These are phyloP conservation scores for Epistrophe eligans DNA, from an alignment of 2,888 invertebrate species.

Conservation along the genomic window DNA sequence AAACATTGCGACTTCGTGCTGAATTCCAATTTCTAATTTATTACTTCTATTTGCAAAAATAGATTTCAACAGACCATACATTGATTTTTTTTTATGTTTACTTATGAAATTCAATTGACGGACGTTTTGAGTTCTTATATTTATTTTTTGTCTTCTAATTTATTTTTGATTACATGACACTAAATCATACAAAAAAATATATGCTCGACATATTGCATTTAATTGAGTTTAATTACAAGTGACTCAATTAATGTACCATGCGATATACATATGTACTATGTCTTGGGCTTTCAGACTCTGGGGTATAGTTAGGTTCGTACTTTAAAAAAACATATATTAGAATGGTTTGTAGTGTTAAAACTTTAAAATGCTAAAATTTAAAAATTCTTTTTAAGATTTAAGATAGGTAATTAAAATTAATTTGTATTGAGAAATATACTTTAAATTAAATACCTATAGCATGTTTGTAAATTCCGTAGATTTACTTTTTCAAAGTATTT, in stretches of 20 bases:
- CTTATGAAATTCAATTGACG: slow-evolving; percentile 39
- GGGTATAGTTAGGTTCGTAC: neutral
- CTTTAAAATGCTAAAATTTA: slow-evolving; percentile 4
- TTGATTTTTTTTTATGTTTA: slow-evolving; percentile 17
- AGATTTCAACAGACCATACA: neutral
- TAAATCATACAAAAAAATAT: slow-evolving; percentile 17
- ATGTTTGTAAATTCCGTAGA: too few species aligned
- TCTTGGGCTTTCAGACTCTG: neutral
- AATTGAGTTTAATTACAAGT: slow-evolving; percentile 34
- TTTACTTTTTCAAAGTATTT: too few species aligned
- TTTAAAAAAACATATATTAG: neutral
- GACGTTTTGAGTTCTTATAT: neutral
- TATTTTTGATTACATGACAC: slow-evolving; percentile 42
- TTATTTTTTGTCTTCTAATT: slow-evolving; percentile 37
- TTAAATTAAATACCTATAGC: too few species aligned
- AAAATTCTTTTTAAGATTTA: neutral
- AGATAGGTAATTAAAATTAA: neutral
- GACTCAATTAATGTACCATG: slow-evolving; percentile 9
- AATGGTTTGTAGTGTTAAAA: slow-evolving; percentile 15
- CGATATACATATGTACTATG: neutral
- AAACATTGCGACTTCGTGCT: slow-evolving; percentile 33
- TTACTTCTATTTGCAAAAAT: slow-evolving; percentile 39
- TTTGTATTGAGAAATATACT: neutral
- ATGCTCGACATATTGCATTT: slow-evolving; percentile 39
- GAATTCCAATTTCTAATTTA: slow-evolving; percentile 63